These are phyloP conservation scores for Ceratitis capitata DNA, from an alignment of 1,140 invertebrate species.

Conservation along the genomic window DNA sequence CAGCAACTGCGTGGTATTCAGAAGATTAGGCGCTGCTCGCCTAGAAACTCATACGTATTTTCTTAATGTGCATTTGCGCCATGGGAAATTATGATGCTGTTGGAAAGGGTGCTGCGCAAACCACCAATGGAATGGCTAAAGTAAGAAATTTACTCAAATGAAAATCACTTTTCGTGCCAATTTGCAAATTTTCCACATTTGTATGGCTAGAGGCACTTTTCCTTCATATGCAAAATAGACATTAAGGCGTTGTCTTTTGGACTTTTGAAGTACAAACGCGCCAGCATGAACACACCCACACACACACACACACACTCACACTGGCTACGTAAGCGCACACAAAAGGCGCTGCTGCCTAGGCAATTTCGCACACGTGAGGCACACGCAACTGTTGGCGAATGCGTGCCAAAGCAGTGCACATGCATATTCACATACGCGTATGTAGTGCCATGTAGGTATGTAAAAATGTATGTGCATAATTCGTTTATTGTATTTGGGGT, in stretches of 20 bases:
- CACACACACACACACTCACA: neutral
- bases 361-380: slow-evolving; percentile 22
- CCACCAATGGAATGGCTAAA: neutral
- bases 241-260: slow-evolving; percentile 31
- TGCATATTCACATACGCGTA: neutral
- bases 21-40: no score
- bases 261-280: neutral
- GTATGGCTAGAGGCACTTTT: neutral
- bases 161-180: slow-evolving; percentile 29
- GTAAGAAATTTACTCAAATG: slow-evolving; percentile 19
- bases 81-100: neutral
- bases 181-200: slow-evolving; percentile 33
- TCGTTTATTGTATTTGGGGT: no score
- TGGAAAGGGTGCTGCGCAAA: neutral
- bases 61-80: neutral
- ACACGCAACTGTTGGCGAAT: slow-evolving; percentile 8
- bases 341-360: neutral
- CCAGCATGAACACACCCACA: neutral
- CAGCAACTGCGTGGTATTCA: no score
- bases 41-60: no score
- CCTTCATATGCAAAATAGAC: slow-evolving; percentile 17
- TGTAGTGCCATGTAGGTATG: neutral
- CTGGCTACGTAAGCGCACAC: neutral
- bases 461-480: no score
- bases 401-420: neutral